These are phyloP conservation scores for Pitangus sulphuratus DNA, from an alignment of 2,797 vertebrate genomes.

Conservation along the genomic window DNA sequence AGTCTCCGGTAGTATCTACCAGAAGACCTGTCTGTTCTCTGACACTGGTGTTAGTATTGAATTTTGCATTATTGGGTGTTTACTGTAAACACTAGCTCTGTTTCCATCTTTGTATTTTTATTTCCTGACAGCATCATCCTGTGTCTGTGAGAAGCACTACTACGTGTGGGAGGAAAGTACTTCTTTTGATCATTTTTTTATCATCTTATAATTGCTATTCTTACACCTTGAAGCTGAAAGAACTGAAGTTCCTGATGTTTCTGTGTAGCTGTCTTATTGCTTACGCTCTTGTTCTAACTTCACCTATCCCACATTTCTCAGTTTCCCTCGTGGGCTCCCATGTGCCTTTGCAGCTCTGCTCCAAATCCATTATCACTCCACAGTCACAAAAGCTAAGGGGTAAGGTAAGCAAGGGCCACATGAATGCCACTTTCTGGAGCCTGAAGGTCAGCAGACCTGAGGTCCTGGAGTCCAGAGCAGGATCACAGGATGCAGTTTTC, in stretches of 20 bases:
- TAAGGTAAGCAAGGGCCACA: background rate
- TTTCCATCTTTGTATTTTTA: background rate
- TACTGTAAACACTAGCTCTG: background rate
- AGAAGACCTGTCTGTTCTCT: background rate
- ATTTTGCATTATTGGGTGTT: background rate
- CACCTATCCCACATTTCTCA: background rate
- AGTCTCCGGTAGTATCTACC: background rate
- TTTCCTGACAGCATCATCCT: background rate
- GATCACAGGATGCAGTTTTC: background rate
- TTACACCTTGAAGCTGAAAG: background rate
- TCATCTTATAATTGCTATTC: slow-evolving; percentile 13
- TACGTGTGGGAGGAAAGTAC: background rate
- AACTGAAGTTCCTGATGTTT: background rate
- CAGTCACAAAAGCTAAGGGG: background rate
- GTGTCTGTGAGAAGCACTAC: background rate
- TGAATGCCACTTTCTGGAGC: background rate
- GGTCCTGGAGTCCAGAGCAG: background rate
- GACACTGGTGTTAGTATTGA: background rate
- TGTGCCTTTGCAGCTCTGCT: background rate
- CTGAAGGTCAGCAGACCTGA: background rate
- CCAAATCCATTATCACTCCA: background rate
- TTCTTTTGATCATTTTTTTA: slow-evolving; percentile 35
- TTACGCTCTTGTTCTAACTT: background rate
- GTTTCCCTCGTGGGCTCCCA: background rate
- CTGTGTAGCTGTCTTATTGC: background rate